Percentiles rank a stretch among this genome's conserved stretches.
Evolutionary conservation across 2,888 invertebrate genomes (phyloP).

Genomic region (Napeogenes sylphis): DNA sequence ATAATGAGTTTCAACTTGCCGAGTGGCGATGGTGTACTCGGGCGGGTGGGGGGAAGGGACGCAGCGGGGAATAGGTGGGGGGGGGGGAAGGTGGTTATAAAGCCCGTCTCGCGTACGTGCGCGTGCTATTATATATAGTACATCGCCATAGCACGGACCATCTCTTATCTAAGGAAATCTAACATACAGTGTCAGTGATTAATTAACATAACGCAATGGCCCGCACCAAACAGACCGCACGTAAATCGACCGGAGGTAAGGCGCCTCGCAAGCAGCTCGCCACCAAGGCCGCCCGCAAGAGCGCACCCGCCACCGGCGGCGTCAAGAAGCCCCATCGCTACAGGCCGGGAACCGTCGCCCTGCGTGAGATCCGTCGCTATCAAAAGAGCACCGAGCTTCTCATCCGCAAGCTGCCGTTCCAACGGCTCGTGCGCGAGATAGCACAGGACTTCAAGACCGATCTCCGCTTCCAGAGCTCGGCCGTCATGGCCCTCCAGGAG

Average conservation of each 20-base stretch:
- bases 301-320: conserved; percentile 83
- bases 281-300: conserved; percentile 83
- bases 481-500: conserved; percentile 95
- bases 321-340: conserved; percentile 85
- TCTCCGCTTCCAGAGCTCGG: conserved; percentile 92
- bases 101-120: no score
- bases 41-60: no score
- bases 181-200: no score
- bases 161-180: no score
- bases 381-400: conserved; percentile 91
- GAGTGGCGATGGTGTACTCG: no score
- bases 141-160: no score
- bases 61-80: no score
- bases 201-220: conserved; percentile 54
- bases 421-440: conserved; percentile 92
- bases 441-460: conserved; percentile 98
- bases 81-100: no score
- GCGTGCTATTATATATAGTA: no score
- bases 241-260: conserved; percentile 82
- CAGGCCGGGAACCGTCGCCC: conserved; percentile 82
- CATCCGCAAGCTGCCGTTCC: conserved; percentile 93
- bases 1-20: no score
- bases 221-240: conserved; percentile 73
- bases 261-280: conserved; percentile 81
- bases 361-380: conserved; percentile 83